Conservation (phyloP, 2,888 invertebrate genomes). For the Entomobrya proxima region DNA sequence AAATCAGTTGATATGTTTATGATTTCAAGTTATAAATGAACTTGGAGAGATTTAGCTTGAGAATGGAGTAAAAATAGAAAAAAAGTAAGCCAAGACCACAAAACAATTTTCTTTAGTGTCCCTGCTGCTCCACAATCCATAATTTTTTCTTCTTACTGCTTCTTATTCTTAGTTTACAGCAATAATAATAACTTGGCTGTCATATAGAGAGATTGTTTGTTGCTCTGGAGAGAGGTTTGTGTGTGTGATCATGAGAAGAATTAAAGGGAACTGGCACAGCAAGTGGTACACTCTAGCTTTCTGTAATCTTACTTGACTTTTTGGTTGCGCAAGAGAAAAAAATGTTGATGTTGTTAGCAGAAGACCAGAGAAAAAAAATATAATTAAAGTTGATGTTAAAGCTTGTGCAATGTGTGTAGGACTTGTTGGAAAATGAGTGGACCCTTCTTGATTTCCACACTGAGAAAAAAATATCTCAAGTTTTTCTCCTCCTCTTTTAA, state of each 20-base stretch:
- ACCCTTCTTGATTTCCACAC: conserved; percentile 42
- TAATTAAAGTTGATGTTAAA: conserved; percentile 52
- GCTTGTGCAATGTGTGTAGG: not conserved
- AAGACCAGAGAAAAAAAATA: conserved; percentile 37
- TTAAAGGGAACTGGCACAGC: conserved; percentile 45
- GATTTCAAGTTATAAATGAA: not conserved
- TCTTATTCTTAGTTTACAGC: no score
- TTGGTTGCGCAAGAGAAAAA: no score
- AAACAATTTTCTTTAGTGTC: conserved; percentile 24
- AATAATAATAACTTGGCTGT: conserved; percentile 18
- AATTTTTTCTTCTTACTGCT: not conserved
- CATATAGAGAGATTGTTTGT: not conserved
- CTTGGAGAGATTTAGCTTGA: not conserved
- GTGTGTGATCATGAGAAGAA: not conserved
- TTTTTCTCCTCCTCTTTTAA: not conserved
- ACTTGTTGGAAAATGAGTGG: not conserved
- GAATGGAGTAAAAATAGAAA: not conserved
- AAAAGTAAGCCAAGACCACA: not conserved
- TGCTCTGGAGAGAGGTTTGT: not conserved
- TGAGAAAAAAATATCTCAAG: not conserved
- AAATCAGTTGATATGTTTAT: no score
- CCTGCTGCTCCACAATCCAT: conserved; percentile 44
- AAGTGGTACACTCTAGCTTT: no score
- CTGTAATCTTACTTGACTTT: no score
- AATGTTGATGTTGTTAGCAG: conserved; percentile 4